Conservation (phyloP, 2,113 vertebrate species). For the Neotragus moschatus region DNA sequence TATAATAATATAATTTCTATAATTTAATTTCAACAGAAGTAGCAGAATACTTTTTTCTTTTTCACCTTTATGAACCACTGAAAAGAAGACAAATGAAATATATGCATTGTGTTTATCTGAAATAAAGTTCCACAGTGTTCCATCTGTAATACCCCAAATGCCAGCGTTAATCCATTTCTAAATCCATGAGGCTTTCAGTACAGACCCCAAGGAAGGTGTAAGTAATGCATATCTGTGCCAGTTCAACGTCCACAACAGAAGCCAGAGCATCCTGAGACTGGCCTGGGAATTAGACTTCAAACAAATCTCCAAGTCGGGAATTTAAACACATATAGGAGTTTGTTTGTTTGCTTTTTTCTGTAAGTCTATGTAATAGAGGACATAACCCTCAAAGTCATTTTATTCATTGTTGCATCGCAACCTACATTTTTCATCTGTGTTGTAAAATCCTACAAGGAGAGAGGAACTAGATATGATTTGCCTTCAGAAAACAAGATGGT, state of each 20-base stretch:
- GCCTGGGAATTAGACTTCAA: slow-evolving; percentile 40
- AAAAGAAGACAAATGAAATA: not conserved
- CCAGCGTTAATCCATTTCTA: slow-evolving; percentile 52
- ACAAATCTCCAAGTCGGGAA: not conserved
- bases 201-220: slow-evolving; percentile 23
- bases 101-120: slow-evolving; percentile 13
- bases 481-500: not conserved
- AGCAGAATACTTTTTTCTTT: slow-evolving; percentile 3
- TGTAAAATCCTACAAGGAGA: slow-evolving; percentile 34
- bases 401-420: slow-evolving; percentile 53
- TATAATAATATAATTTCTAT: not conserved
- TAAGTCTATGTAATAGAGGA: slow-evolving; percentile 14
- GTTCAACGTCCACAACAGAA: slow-evolving; percentile 28
- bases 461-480: not conserved
- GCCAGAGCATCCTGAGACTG: not conserved
- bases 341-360: not conserved
- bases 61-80: slow-evolving; percentile 11
- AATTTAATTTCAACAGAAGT: slow-evolving; percentile 22
- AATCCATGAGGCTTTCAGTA: slow-evolving; percentile 39
- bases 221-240: not conserved
- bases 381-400: not conserved
- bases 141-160: slow-evolving; percentile 36
- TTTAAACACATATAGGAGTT: not conserved
- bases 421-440: slow-evolving; percentile 19
- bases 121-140: slow-evolving; percentile 37